phyloP scores from a whole-genome alignment of 2,888 invertebrate species.

The Leptothorax acervorum region DNA sequence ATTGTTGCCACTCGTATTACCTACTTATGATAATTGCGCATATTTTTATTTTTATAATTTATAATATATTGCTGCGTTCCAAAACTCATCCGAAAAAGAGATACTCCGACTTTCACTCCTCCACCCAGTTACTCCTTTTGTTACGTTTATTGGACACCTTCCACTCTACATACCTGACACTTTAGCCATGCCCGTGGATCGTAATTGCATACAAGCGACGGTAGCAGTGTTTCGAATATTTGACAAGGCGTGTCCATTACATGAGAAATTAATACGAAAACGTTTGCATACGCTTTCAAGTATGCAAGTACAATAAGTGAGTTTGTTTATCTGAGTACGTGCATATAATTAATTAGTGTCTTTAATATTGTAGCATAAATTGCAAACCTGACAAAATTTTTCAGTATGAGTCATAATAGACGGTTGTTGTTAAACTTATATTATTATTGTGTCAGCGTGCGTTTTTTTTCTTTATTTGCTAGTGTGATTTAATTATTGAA shows the following conservation, averaged over 20 bases:
- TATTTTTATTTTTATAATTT: background rate
- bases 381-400: background rate
- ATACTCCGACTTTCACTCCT: background rate
- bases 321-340: background rate
- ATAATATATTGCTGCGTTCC: background rate
- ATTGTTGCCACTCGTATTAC: too few relatives aligned
- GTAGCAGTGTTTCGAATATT: slow-evolving; percentile 32
- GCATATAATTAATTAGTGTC: background rate
- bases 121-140: background rate
- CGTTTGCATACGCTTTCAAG: background rate
- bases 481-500: background rate
- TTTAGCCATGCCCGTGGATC: background rate
- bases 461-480: background rate
- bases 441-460: background rate
- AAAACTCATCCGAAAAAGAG: background rate
- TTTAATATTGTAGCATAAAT: background rate
- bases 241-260: slow-evolving; percentile 48
- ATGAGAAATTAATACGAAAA: background rate
- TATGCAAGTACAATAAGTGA: background rate
- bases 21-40: too few relatives aligned
- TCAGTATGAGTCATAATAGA: background rate
- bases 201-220: slow-evolving; percentile 18
- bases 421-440: background rate
- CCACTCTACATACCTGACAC: background rate
- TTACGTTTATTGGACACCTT: background rate